A percentile compares a stretch with the other conserved stretches of the same genome.
phyloP scores from a whole-genome alignment of 1,140 invertebrate species.

The Linepithema humile region DNA sequence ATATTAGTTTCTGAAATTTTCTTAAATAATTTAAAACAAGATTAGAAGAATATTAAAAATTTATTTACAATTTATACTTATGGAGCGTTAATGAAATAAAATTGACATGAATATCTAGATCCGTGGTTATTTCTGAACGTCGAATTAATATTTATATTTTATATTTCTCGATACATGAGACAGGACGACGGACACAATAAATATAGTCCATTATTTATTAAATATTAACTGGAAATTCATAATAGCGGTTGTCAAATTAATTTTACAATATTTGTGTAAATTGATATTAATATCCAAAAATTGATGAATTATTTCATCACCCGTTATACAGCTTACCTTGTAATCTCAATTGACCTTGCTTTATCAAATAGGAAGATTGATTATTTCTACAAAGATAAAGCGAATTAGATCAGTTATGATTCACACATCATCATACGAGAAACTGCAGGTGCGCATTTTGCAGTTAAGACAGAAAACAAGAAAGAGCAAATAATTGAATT shows the following conservation, averaged over 20 bases:
- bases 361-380: background rate
- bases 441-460: conserved; percentile 32
- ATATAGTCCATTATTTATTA: background rate
- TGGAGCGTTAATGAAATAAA: no score
- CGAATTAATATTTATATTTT: background rate
- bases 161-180: background rate
- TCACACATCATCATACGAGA: background rate
- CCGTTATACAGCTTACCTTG: background rate
- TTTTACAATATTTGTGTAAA: background rate
- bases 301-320: background rate
- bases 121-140: background rate
- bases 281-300: no score
- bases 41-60: background rate
- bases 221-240: background rate
- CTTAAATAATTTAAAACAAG: background rate
- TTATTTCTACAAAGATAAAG: conserved; percentile 58
- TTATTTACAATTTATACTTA: no score
- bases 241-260: background rate
- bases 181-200: no score
- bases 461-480: conserved; percentile 4
- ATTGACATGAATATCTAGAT: background rate
- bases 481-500: conserved; percentile 1
- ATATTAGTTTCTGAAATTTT: background rate
- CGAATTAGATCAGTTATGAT: conserved; percentile 13
- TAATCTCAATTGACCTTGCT: conserved; percentile 33